Evolutionary conservation across 1,140 invertebrate species (phyloP), one percentile per base, ranked within the genome.

Genomic region (Alviniconcha marisindica): DNA sequence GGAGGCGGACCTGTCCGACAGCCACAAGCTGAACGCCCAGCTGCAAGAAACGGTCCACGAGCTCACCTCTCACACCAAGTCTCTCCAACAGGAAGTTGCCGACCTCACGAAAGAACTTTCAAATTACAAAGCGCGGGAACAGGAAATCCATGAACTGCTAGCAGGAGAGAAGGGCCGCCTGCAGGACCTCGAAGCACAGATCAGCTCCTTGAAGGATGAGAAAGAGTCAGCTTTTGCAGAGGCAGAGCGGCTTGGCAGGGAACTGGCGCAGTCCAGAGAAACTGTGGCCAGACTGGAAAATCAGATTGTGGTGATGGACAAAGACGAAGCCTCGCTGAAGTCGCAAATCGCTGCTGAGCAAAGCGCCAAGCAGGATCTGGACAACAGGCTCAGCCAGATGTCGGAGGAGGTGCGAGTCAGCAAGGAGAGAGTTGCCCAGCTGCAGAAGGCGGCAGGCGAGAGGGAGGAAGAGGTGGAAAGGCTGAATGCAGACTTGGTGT

Each of bases 391-490:
- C 3, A 33, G 31, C 56, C 33, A 48, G 51, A 7, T 48, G 63
- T 38, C 40, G 31, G 40, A 78, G 78, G 76, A 76, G 51, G 48
- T 36, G 36, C 56, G 51, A 71, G 51, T 69, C 33, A 81, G 24
- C 1, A 0, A 33, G 24, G 54, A 82, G 77, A 82, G 42, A 82
- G 48, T 60, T 21, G 10, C 48, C 33, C 69, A 56, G 33, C 24
- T 82, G 81, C 69, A 86, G 42, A 86, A 40, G 31, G 66, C 12
- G 28, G 38, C 18, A 14, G 4, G 21, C 0, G 54, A 78, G 38
- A 78, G 79, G 33, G 78, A 86, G 73, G 79, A 84, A 77, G 87
- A 91, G 74, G 81, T 89, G 7, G 83, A 89, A 77, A 84, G 88
- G 69, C 69, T 84, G 48, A 84, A 85, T n/a, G 51, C 77, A 31